Evolutionary conservation across 1,140 invertebrate genomes (phyloP), one percentile per base, ranked within the genome.

Genomic region (Trachelipus rathkii): DNA sequence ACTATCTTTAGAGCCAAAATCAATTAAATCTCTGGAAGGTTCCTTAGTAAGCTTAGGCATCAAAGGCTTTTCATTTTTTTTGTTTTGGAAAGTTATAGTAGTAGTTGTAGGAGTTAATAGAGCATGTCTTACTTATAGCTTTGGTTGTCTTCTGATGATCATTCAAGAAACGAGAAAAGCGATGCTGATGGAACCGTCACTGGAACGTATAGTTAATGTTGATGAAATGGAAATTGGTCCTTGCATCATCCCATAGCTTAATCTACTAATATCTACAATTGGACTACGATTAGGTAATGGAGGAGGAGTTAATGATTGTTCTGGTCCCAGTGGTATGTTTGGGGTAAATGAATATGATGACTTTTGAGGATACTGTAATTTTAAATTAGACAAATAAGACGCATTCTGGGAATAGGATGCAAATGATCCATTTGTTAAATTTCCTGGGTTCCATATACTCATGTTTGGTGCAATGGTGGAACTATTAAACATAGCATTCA

Each of bases 1-100:
- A 21, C 44, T 10, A 11, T 45, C 66, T 13, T 73, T 74, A 44
- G 46, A 69, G 3, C 71, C 77, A 23, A 81, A 75, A 43, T 79
- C 77, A 13, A 79, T 79, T 60, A 81, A 71, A 76, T 79, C 77
- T 44, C 72, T 69, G 67, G 44, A 66, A n/a, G 72, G 72, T 2
- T 23, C 46, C 45, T 50, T 53, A 8, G 72, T 60, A 15, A 73
- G n/a, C 45, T 10, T 46, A 19, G 8, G 45, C 10, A 46, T 43
- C 44, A 72, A 10, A 11, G 71, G 23, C 10, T 44, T 11, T 19
- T 15, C 24, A 46, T 46, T 13, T 19, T 46, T 15, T n/a, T 2
- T n/a, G 45, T 4, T 19, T 73, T 24, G 44, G 43, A 73, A 73
- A 23, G 44, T 33, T 21, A 8, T 33, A 50, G 46, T 46, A 72